Evolutionary conservation across 2,113 vertebrate species (phyloP).

Genomic region (Mirza zaza): DNA sequence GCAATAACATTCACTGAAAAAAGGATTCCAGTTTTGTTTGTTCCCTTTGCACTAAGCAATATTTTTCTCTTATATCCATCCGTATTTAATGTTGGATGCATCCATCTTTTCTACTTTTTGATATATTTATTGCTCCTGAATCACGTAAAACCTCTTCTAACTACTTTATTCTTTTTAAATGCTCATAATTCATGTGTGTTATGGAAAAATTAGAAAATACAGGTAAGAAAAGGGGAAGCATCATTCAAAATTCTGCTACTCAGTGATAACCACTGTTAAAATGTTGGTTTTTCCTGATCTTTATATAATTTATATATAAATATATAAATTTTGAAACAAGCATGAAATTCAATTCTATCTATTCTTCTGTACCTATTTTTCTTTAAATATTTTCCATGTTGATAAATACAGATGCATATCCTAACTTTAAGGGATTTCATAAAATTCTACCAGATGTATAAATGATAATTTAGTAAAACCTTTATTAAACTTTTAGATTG

Average conservation of each 20-base stretch:
- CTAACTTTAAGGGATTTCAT: conserved; percentile 33
- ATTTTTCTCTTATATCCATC: neutral
- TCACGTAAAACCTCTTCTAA: neutral
- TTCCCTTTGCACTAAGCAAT: neutral
- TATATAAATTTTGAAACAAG: neutral
- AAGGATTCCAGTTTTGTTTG: neutral
- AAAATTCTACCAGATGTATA: neutral
- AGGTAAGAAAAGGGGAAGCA: neutral
- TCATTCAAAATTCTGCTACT: neutral
- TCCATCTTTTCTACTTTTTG: neutral
- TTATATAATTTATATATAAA: neutral
- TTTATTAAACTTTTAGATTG: neutral
- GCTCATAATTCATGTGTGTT: neutral
- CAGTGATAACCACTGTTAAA: neutral
- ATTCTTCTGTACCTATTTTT: neutral
- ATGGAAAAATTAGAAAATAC: neutral
- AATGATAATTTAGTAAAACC: neutral
- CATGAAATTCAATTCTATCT: neutral
- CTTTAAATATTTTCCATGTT: neutral
- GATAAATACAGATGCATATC: neutral
- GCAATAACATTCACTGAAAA: neutral
- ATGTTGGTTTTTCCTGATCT: neutral
- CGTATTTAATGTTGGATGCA: neutral
- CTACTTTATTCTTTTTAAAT: neutral
- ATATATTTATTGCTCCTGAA: neutral